phyloP scores from a whole-genome alignment of 2,797 vertebrate species.

The Anabacerthia variegaticeps region DNA sequence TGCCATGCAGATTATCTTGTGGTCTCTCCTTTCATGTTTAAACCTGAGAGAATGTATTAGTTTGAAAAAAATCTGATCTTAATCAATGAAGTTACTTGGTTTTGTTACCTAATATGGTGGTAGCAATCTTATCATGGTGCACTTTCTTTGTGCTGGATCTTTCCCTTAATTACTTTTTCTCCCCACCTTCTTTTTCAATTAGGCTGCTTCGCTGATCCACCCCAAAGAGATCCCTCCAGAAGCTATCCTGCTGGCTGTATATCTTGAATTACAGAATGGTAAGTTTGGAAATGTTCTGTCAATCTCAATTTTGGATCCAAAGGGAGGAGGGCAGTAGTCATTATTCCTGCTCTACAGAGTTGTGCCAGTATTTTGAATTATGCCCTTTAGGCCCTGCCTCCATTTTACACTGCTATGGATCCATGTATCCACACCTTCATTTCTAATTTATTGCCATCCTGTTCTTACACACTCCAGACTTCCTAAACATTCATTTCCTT shows the following conservation, averaged over 20 bases:
- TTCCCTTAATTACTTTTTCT: background rate
- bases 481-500: background rate
- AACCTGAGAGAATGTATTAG: background rate
- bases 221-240: constrained; percentile 97
- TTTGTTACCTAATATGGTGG: background rate
- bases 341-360: background rate
- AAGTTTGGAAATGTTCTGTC: background rate
- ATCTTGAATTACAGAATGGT: constrained; percentile 97
- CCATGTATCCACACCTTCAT: background rate
- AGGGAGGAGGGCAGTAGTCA: background rate
- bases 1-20: background rate
- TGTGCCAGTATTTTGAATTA: background rate
- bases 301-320: background rate
- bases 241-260: constrained; percentile 94
- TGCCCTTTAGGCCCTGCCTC: background rate
- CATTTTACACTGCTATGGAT: background rate
- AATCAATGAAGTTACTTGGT: background rate
- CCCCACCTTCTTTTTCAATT: background rate
- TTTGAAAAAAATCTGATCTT: background rate
- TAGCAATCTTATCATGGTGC: background rate
- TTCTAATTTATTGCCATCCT: background rate
- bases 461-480: background rate
- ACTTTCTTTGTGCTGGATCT: background rate
- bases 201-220: constrained; percentile 95
- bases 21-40: background rate